Conservation (phyloP, 2,888 invertebrate genomes). For the Acleris emargana region DNA sequence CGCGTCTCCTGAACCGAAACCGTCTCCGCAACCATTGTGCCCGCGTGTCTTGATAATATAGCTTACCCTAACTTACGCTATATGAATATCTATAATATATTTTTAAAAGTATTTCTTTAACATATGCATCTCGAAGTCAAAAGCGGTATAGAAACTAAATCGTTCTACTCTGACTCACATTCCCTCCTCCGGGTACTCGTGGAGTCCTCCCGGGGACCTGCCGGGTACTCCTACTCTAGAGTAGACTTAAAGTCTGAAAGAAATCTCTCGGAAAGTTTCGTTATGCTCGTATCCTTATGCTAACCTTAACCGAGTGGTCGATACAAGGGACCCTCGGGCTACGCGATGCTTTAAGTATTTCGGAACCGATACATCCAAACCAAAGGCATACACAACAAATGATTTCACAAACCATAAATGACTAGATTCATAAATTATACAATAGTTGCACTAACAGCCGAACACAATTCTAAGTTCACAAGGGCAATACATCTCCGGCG, state of each 20-base stretch:
- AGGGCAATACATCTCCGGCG: no score
- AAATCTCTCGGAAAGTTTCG: neutral
- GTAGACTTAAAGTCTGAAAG: no score
- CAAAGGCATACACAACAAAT: neutral
- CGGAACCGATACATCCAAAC: neutral
- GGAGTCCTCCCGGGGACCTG: no score
- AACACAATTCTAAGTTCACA: no score
- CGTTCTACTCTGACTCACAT: conserved; percentile 77
- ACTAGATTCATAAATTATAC: no score
- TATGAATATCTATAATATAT: conserved; percentile 49
- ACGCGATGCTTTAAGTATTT: no score
- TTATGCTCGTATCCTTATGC: neutral
- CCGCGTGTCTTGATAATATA: conserved; percentile 71
- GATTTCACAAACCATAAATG: no score
- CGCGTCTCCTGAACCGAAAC: conserved; percentile 40
- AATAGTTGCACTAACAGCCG: no score
- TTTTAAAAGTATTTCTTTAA: conserved; percentile 45
- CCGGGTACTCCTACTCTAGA: no score
- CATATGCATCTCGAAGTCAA: conserved; percentile 64
- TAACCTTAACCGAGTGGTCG: neutral
- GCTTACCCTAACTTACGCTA: conserved; percentile 45
- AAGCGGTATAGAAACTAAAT: conserved; percentile 70
- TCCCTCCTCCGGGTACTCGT: conserved; percentile 36
- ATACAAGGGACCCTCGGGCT: no score
- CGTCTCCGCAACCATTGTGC: conserved; percentile 68